phyloP scores from a whole-genome alignment of 2,113 vertebrate species.

The Spea multiplicata region DNA sequence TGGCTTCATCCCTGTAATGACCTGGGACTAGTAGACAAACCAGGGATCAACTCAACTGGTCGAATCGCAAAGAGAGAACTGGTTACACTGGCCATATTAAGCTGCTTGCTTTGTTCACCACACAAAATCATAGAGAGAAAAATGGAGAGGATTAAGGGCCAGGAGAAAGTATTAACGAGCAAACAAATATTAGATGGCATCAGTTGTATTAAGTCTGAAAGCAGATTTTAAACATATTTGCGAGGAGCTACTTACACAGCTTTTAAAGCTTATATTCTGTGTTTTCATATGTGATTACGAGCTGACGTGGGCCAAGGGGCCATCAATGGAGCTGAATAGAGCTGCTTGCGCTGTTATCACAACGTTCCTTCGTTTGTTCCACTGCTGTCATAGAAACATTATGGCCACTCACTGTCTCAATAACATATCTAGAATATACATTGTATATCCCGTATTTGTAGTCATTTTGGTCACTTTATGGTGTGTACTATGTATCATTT shows the following conservation, averaged over 20 bases:
- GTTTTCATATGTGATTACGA: too few relatives aligned
- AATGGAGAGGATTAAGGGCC: constrained; percentile 46
- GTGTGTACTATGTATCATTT: too few relatives aligned
- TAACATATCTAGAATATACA: too few relatives aligned
- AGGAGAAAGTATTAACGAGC: constrained; percentile 24
- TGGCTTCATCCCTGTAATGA: constrained; percentile 14
- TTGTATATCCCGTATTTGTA: too few relatives aligned
- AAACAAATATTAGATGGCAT: constrained; percentile 50
- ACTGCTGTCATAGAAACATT: too few relatives aligned
- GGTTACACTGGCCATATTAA: constrained; percentile 9
- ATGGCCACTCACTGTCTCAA: too few relatives aligned
- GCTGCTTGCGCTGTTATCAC: too few relatives aligned
- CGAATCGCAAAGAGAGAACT: constrained; percentile 12
- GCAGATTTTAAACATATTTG: constrained; percentile 41
- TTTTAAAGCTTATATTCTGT: constrained; percentile 12
- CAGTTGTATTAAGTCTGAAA: constrained; percentile 50
- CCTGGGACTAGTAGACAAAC: constrained; percentile 3
- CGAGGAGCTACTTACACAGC: constrained; percentile 31
- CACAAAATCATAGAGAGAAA: constrained; percentile 29
- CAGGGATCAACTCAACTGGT: constrained; percentile 17
- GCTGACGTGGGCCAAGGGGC: too few relatives aligned
- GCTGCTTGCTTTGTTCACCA: not conserved
- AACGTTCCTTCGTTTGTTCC: too few relatives aligned
- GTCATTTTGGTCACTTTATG: too few relatives aligned
- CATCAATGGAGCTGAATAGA: too few relatives aligned